Evolutionary conservation across 2,113 vertebrate species (phyloP).

Genomic region (Coptodon bakossiorum): DNA sequence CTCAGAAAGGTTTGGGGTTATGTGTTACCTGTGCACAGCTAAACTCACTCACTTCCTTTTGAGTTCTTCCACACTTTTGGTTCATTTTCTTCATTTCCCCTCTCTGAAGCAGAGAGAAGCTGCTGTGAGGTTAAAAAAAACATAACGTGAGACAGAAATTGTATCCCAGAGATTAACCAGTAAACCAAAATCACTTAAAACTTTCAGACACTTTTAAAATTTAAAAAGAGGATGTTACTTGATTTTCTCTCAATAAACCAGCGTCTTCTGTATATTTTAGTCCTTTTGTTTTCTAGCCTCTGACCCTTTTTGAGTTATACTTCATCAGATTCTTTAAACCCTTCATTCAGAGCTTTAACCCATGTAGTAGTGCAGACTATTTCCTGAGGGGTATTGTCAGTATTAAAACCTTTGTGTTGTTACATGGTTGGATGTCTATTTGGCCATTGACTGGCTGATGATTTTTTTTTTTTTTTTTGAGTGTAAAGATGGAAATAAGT

Average conservation of each 20-base stretch:
- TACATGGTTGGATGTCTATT: conserved; percentile 51
- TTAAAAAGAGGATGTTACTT: background rate
- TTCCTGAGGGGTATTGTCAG: conserved; percentile 58
- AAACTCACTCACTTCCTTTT: background rate
- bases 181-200: conserved; percentile 14
- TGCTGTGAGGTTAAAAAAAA: background rate
- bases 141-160: background rate
- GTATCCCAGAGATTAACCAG: background rate
- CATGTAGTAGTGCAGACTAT: conserved; percentile 31
- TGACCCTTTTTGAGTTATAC: conserved; percentile 21
- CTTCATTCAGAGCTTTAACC: conserved; percentile 44
- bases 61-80: background rate
- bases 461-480: background rate
- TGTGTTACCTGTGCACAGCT: background rate
- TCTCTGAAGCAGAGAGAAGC: background rate
- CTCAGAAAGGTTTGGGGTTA: background rate
- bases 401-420: conserved; percentile 60
- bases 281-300: conserved; percentile 10
- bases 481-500: conserved; percentile 53
- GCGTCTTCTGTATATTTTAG: conserved; percentile 30
- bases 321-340: conserved; percentile 31
- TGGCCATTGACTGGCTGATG: conserved; percentile 66
- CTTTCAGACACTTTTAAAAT: background rate
- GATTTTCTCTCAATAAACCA: conserved; percentile 12
- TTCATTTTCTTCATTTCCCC: background rate